Evolutionary conservation across 2,888 invertebrate genomes (phyloP).

Genomic region (Oxycera nigricornis): DNA sequence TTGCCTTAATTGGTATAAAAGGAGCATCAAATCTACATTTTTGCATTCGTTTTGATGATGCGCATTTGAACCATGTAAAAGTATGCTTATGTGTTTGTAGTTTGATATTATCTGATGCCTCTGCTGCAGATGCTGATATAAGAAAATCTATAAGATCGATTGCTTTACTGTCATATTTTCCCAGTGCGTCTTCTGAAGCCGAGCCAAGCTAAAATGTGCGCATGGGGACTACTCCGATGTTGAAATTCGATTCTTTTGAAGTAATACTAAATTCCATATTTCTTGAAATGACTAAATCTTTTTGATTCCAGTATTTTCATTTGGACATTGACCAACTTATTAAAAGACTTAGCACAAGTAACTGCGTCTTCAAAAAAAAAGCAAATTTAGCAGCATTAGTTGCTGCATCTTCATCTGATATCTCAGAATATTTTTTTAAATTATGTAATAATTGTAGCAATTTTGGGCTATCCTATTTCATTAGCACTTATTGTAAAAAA

Average conservation of each 20-base stretch:
- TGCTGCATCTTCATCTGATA: too few species aligned
- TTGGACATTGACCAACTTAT: too few species aligned
- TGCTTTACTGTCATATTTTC: neutral
- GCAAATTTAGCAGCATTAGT: too few species aligned
- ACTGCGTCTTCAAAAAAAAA: too few species aligned
- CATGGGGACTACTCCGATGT: constrained; percentile 50
- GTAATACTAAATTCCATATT: constrained; percentile 50
- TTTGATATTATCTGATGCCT: neutral
- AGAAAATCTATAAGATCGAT: constrained; percentile 34
- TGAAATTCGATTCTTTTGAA: constrained; percentile 55
- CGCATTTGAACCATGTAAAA: too few species aligned
- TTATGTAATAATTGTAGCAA: too few species aligned
- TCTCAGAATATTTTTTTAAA: too few species aligned
- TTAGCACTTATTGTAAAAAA: too few species aligned
- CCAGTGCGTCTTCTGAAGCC: constrained; percentile 48
- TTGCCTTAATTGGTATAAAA: too few species aligned
- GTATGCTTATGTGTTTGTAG: neutral
- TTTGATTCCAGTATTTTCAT: constrained; percentile 48
- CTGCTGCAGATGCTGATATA: neutral
- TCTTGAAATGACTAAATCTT: constrained; percentile 50
- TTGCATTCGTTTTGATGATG: too few species aligned
- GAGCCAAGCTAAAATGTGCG: constrained; percentile 53
- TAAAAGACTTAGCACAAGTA: constrained; percentile 46
- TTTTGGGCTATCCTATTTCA: too few species aligned
- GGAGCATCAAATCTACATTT: too few species aligned